Conservation (phyloP, 2,113 vertebrate genomes). For the Sorex fumeus region DNA sequence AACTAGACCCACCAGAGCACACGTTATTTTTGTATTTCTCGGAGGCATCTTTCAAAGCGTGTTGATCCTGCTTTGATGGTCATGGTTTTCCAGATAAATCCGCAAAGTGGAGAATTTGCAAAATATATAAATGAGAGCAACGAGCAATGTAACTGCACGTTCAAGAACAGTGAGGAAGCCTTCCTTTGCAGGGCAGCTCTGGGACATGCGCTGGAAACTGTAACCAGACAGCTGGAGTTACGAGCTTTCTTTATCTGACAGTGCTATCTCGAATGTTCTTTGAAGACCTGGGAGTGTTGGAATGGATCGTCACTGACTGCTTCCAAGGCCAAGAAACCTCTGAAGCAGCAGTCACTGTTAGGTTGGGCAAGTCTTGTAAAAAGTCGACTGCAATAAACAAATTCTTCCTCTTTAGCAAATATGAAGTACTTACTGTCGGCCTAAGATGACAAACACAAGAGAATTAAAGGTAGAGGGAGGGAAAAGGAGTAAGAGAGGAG, state of each 20-base stretch:
- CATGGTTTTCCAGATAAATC: neutral
- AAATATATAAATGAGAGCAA: conserved; percentile 2
- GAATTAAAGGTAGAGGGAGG: neutral
- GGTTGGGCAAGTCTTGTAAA: neutral
- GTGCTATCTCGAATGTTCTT: neutral
- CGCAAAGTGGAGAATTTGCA: neutral
- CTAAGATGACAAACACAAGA: neutral
- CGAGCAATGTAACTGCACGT: conserved; percentile 15
- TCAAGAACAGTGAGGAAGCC: neutral
- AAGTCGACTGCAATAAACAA: conserved; percentile 49
- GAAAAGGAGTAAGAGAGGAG: neutral
- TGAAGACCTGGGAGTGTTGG: neutral
- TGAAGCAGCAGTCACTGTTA: conserved; percentile 8
- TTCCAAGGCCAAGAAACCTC: neutral
- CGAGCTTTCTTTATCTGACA: neutral
- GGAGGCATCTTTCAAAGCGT: conserved; percentile 45
- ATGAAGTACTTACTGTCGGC: neutral
- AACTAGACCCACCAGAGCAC: neutral
- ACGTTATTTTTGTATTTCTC: conserved; percentile 44
- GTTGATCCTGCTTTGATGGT: neutral
- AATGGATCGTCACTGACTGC: neutral
- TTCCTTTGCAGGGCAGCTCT: neutral
- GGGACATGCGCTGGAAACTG: neutral
- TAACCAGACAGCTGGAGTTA: neutral
- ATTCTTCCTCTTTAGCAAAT: neutral